Base-by-base conservation (phyloP, 2,888 invertebrate genomes). In the Rhamphomyia laevipes region DNA sequence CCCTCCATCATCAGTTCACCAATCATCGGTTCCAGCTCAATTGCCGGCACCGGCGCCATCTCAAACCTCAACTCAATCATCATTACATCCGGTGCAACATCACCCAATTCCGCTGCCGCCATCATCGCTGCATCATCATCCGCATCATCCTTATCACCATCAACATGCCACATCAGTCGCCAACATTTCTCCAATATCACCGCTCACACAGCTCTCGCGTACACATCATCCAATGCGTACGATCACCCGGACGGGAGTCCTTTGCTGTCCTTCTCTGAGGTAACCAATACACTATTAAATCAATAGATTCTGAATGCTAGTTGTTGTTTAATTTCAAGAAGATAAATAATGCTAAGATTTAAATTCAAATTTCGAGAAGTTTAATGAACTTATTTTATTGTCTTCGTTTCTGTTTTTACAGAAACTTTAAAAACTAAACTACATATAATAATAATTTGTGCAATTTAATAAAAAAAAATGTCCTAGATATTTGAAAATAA, bases 201-300 rank as follows among this genome's bases (percentile, higher is more conserved):
- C 56, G 65, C 68, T 56, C 68, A 68, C 55, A 64, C 68, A 53
- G 63, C 68, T 27, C 57, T 71, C 66, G 66, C 71, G 61, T 73
- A 74, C 67, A 66, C 70, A 65, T 66, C 70, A 65, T 66, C 72
- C 64, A 71, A 73, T 64, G 65, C 75, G 63, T 72, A 68, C 54
- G 54, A 57, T 69, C 73, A 75, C 63, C 69, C 71, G 69, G 77
- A 77, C 74, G 76, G 79, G 74, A 82, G 80, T 78, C 81, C 82
- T 74, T 62, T 82, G 76, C 64, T 82, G 74, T 82, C 83, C 74
- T 82, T 84, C 77, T 80, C 82, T 70, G 82, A 84, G 77, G 83
- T 84, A 74, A 84, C 83, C 63, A 82, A 83, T 73, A 81, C 83
- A 61, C 68, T 83, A 64, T 75, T 84, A 68, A 81, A 81, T 68